Base-by-base conservation (phyloP, 2,888 invertebrate genomes). In the Agrotis segetum region DNA sequence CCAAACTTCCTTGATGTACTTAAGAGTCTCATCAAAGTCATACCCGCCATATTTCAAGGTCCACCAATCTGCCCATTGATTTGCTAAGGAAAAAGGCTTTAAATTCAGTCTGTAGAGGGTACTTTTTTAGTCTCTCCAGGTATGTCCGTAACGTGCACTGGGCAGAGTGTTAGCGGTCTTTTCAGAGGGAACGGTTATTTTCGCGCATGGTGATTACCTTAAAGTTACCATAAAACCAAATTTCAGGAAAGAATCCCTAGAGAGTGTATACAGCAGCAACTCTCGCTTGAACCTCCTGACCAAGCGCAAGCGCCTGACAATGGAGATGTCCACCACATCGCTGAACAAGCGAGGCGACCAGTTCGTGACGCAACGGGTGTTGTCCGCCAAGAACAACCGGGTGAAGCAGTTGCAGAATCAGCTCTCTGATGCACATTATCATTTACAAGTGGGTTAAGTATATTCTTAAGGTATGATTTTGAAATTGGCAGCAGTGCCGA, bases 351-450 rank as follows among this genome's bases (percentile, higher is more conserved):
- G 82, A 1, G 92, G 93, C 0, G 94, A 95, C 72, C 86, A 91
- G 62, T 94, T 90, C 74, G 95, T 96, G 50, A 91, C 96, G 16
- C 96, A 98, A 90, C 96, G 98, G 17, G 97, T 98, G 56, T 93
- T 98, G 80, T 98, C 98, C 0, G 98, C 98, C 1, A 97, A 98
- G 92, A 97, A 98, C 77, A 96, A 98, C 74, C 96, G 98, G 40
- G 96, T 98, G 44, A 98, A 98, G 88, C 97, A 98, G 71, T 93
- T 98, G 78, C 98, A 98, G 93, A 98, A 98, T 92, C 98, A 98
- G 89, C 89, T 98, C 68, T 97, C 97, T 7, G 98, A 98, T 91
- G 98, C 98, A 0, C 98, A 98, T 89, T 98, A 97, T 85, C 98
- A 98, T 89, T 96, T 98, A 74, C 97, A 98, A 88, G 98, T 98